Conservation (phyloP, 2,888 invertebrate genomes). For the Podotricha telesiphe region DNA sequence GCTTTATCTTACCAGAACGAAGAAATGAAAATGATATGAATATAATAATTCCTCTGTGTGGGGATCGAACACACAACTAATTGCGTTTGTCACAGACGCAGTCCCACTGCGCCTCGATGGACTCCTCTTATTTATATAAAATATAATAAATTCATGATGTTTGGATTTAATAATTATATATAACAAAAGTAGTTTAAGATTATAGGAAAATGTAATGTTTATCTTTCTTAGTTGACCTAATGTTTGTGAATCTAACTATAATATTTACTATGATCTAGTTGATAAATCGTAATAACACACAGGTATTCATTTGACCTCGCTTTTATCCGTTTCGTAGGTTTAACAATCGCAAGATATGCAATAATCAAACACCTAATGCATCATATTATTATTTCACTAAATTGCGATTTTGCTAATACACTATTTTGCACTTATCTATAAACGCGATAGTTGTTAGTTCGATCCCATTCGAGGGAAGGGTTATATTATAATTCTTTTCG, state of each 20-base stretch:
- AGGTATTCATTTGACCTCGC: constrained; percentile 7
- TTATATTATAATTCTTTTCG: too few relatives aligned
- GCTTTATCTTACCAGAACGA: too few relatives aligned
- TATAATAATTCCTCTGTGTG: too few relatives aligned
- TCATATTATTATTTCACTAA: background rate
- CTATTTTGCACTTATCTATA: background rate
- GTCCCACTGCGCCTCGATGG: too few relatives aligned
- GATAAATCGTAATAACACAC: constrained; percentile 6
- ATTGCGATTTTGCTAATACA: background rate
- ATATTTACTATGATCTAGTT: background rate
- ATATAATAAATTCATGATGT: too few relatives aligned
- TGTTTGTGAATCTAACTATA: constrained; percentile 7
- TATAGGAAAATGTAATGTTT: background rate
- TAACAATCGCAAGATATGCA: constrained; percentile 3
- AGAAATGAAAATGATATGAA: too few relatives aligned
- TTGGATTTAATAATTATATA: too few relatives aligned
- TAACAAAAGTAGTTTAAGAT: background rate
- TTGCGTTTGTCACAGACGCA: too few relatives aligned
- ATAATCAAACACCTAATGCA: constrained; percentile 5
- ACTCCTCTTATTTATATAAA: too few relatives aligned
- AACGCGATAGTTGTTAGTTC: background rate
- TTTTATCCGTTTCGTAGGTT: constrained; percentile 1
- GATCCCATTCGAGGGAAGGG: too few relatives aligned
- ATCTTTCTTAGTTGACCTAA: background rate
- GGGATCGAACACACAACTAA: too few relatives aligned